Conservation (phyloP, 2,888 invertebrate species). For the Lapara coniferarum region DNA sequence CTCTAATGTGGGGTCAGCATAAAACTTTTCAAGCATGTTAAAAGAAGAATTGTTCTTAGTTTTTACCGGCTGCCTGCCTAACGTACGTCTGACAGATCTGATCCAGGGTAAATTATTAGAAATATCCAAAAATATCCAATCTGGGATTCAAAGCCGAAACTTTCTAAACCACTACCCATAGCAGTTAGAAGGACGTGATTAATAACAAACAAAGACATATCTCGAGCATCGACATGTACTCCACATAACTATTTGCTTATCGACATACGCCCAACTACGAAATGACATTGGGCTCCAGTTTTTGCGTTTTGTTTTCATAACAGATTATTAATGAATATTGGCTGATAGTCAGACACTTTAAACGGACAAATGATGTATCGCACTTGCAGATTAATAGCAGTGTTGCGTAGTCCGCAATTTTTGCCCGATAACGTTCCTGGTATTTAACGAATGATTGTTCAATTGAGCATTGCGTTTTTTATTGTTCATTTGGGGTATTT, state of each 20-base stretch:
- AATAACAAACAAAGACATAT: background rate
- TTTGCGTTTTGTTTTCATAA: conserved; percentile 35
- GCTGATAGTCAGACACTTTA: conserved; percentile 35
- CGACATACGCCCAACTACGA: conserved; percentile 4
- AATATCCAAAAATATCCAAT: too few species aligned
- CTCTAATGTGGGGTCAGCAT: too few species aligned
- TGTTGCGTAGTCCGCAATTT: conserved; percentile 34
- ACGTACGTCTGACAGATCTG: too few species aligned
- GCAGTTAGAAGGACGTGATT: too few species aligned
- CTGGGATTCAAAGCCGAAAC: too few species aligned
- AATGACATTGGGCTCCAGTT: conserved; percentile 28
- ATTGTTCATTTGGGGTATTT: background rate
- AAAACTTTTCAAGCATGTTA: too few species aligned
- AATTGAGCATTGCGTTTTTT: conserved; percentile 3
- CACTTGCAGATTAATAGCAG: conserved; percentile 38
- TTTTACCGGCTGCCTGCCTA: too few species aligned
- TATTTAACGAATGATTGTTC: conserved; percentile 12
- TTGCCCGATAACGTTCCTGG: conserved; percentile 30
- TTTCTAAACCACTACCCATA: too few species aligned
- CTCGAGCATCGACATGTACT: background rate
- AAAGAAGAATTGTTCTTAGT: too few species aligned
- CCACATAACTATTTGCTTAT: background rate
- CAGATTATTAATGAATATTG: conserved; percentile 40
- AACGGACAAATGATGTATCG: conserved; percentile 41
- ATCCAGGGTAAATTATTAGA: too few species aligned